Conservation (phyloP, 2,888 invertebrate genomes). For the Bellardia pandia region DNA sequence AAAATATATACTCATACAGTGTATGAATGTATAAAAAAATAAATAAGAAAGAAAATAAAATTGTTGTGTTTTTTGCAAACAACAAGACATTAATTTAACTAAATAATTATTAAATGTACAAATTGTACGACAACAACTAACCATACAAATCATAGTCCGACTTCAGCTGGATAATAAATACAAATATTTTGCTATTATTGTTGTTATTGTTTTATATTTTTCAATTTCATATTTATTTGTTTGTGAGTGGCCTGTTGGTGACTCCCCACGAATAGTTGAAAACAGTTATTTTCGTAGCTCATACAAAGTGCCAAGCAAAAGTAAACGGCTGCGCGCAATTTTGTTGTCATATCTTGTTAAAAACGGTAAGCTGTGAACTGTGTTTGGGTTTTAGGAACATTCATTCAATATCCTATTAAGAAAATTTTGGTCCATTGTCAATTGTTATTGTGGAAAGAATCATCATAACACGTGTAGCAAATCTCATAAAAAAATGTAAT, state of each 20-base stretch:
- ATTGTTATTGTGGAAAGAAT: background rate
- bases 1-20: background rate
- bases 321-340: background rate
- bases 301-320: constrained; percentile 11
- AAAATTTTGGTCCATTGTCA: background rate
- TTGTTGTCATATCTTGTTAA: background rate
- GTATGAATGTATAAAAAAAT: background rate
- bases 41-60: background rate
- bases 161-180: constrained; percentile 46
- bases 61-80: constrained; percentile 43
- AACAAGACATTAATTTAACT: constrained; percentile 35
- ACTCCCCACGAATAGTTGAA: constrained; percentile 28
- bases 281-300: constrained; percentile 52
- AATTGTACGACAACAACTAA: constrained; percentile 5
- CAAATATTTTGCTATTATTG: constrained; percentile 18
- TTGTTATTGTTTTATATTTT: constrained; percentile 31
- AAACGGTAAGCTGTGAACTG: constrained; percentile 22
- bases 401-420: background rate
- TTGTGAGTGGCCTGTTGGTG: background rate
- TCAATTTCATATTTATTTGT: constrained; percentile 26
- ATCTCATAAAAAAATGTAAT: background rate
- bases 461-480: background rate
- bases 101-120: constrained; percentile 41
- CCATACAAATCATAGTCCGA: constrained; percentile 47
- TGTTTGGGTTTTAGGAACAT: background rate